Evolutionary conservation across 2,797 vertebrate species (phyloP), one percentile per base, ranked within the genome.

Genomic region (Malurus splendens): DNA sequence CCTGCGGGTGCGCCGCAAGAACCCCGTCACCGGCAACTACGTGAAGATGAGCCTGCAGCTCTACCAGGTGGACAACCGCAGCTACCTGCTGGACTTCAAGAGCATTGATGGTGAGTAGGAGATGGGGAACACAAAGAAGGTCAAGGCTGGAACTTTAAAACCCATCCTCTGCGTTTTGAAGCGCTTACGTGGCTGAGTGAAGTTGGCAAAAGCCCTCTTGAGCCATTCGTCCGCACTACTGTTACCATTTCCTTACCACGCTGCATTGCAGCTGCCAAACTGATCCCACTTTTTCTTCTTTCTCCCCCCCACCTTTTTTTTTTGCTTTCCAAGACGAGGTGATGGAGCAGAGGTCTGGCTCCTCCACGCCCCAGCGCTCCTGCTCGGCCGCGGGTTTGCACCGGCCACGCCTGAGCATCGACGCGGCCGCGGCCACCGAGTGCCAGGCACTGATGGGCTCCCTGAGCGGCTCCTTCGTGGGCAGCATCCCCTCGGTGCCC

Each of bases 21-120:
- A 99, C 92, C 98, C 99, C 0, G 98, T 99, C 51, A 99, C 99
- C 0, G 98, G 99, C n/a, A 99, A 98, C 93, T 98, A 98, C 25
- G 98, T 99, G 96, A 99, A 99, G 95, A 99, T 99, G 99, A 99
- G 99, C 90, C 97, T 99, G 81, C 99, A 99, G 94, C 98, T 99
- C 30, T 99, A 99, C 96, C 98, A 99, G 95, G 99, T 99, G 94
- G 99, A 99, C 97, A 99, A 97, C 94, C 98, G 99, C 93, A 99
- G 99, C 93, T 99, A 99, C 94, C 98, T 99, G 84, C 97, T 99
- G 75, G 99, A 99, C 96, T 99, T 99, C 96, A 99, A 99, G 95
- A 99, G 99, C 96, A 99, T 99, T 1, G 99, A 99, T 79, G 99
- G 99, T 99, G 94, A 97, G 96, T 20, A 17, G 85, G 64, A 55